phyloP scores from a whole-genome alignment of 2,113 vertebrate genomes.

The Asarcornis scutulata region DNA sequence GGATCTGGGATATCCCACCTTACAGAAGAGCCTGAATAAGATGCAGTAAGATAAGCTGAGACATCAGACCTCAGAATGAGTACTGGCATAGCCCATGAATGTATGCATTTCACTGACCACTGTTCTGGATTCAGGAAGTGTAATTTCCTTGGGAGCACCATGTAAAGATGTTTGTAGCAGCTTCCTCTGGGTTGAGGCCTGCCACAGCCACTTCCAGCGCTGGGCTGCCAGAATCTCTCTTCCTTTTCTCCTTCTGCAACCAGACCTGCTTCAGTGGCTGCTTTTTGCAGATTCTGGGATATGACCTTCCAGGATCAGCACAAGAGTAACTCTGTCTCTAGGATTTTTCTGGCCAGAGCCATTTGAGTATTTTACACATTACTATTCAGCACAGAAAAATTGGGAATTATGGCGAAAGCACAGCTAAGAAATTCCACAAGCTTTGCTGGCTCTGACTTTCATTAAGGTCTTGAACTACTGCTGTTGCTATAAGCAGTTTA shows the following conservation, averaged over 20 bases:
- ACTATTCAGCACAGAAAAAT: neutral
- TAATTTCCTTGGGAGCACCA: neutral
- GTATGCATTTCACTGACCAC: fast-evolving
- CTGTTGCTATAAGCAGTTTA: neutral
- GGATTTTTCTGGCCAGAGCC: neutral
- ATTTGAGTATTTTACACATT: neutral
- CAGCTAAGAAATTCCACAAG: neutral
- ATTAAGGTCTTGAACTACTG: neutral
- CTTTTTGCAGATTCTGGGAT: neutral
- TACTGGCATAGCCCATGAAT: fast-evolving
- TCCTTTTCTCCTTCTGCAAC: neutral
- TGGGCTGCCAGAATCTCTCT: neutral
- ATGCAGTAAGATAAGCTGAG: neutral
- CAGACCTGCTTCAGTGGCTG: neutral
- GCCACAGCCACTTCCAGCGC: neutral
- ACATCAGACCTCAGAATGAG: neutral
- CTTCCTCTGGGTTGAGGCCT: neutral
- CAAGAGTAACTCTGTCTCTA: neutral
- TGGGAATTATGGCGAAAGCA: neutral
- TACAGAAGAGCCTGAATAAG: neutral
- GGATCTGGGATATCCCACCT: neutral
- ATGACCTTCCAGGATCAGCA: neutral
- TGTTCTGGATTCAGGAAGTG: neutral
- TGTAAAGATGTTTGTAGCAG: neutral
- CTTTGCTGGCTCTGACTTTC: neutral